phyloP scores from a whole-genome alignment of 2,797 vertebrate species.

The Adrianichthys oophorus region DNA sequence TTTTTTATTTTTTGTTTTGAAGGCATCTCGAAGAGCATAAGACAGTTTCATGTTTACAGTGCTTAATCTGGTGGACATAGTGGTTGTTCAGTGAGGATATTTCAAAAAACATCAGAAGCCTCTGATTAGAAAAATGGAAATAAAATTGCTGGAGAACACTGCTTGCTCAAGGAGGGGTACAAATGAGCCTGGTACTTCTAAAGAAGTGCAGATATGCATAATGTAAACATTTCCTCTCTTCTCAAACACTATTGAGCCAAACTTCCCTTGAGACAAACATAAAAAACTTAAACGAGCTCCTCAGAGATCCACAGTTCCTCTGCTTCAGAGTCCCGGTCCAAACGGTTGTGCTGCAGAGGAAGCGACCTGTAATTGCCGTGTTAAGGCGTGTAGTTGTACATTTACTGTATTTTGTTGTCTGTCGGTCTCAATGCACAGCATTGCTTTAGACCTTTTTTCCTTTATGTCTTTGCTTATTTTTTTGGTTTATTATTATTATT shows the following conservation, averaged over 20 bases:
- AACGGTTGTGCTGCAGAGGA: conserved; percentile 90
- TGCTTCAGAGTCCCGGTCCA: conserved; percentile 81
- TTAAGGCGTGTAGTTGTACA: conserved; percentile 85
- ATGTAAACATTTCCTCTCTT: conserved; percentile 93
- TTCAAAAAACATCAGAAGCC: conserved; percentile 83
- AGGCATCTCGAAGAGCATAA: conserved; percentile 77
- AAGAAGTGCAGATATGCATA: conserved; percentile 90
- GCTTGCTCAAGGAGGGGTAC: conserved; percentile 72
- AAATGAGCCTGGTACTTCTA: conserved; percentile 78
- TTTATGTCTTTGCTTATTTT: conserved; percentile 6
- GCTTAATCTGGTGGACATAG: conserved; percentile 85
- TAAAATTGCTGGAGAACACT: conserved; percentile 61
- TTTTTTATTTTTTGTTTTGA: conserved; percentile 48
- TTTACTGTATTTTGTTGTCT: conserved; percentile 69
- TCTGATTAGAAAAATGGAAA: conserved; percentile 79
- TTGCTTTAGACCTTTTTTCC: conserved; percentile 61
- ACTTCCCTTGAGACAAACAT: conserved; percentile 78
- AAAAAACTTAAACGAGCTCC: conserved; percentile 67
- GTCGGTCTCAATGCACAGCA: conserved; percentile 87
- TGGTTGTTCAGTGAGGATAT: conserved; percentile 82
- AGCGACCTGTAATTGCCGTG: conserved; percentile 84
- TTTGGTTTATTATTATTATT: conserved; percentile 20
- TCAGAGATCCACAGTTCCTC: conserved; percentile 77
- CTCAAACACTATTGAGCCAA: conserved; percentile 81
- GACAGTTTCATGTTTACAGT: conserved; percentile 83